phyloP scores from a whole-genome alignment of 2,797 vertebrate species.

The Trachurus trachurus region DNA sequence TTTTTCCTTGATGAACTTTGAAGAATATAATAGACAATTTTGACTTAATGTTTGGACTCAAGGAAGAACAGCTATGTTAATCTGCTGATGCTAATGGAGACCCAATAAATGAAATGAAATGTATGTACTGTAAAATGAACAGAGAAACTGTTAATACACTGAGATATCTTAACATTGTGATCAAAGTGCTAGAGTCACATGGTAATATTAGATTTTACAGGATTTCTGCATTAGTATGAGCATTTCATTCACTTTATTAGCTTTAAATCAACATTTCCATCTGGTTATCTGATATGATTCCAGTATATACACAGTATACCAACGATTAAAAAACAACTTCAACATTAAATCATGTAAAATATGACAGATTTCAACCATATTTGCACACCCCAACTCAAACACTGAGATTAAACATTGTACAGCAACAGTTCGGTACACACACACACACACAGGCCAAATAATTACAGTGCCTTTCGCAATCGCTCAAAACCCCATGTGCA shows the following conservation, averaged over 20 bases:
- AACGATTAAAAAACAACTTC: not conserved
- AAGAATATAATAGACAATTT: too few relatives aligned
- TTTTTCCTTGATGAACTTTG: too few relatives aligned
- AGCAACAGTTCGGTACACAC: not conserved
- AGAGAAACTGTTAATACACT: not conserved
- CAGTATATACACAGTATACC: not conserved
- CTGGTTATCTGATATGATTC: not conserved
- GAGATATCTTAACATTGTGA: too few relatives aligned
- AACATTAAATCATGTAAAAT: not conserved
- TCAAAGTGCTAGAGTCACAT: too few relatives aligned
- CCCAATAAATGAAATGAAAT: too few relatives aligned
- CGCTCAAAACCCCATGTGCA: constrained; percentile 18
- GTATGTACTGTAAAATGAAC: not conserved
- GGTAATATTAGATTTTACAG: not conserved
- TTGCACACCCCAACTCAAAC: not conserved
- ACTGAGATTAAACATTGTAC: not conserved
- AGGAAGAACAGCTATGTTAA: too few relatives aligned
- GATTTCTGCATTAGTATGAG: not conserved
- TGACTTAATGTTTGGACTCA: too few relatives aligned
- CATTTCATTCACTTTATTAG: not conserved
- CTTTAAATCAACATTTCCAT: not conserved
- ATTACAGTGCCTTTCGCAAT: constrained; percentile 48
- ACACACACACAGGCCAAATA: constrained; percentile 14
- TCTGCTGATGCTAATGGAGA: too few relatives aligned
- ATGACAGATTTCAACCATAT: not conserved